Conservation (phyloP, 2,888 invertebrate genomes). For the Euzetes globulus region DNA sequence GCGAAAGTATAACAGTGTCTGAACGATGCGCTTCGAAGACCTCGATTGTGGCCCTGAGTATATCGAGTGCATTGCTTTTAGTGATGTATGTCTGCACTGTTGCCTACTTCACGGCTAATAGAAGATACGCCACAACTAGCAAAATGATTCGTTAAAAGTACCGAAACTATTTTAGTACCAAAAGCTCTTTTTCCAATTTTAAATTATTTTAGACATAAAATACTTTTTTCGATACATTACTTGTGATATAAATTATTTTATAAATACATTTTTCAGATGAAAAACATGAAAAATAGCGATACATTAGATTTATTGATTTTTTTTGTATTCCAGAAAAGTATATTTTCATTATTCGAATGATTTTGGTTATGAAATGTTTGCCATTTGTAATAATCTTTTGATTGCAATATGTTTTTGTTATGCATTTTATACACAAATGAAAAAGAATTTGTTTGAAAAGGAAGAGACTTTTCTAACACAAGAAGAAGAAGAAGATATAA, state of each 20-base stretch:
- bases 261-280: not conserved
- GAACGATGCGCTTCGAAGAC: conserved; percentile 71
- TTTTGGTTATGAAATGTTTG: not conserved
- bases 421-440: not conserved
- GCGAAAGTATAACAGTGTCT: conserved; percentile 29
- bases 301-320: too few relatives aligned
- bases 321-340: too few relatives aligned
- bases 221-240: not conserved
- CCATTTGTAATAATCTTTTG: not conserved
- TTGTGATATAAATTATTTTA: conserved; percentile 3
- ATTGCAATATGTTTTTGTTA: not conserved
- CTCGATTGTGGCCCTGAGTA: conserved; percentile 79
- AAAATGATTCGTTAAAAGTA: conserved; percentile 21
- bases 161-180: conserved; percentile 1
- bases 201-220: not conserved
- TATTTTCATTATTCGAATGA: too few relatives aligned
- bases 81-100: conserved; percentile 82
- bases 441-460: too few relatives aligned
- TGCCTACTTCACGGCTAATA: conserved; percentile 66
- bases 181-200: not conserved
- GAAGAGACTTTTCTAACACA: too few relatives aligned
- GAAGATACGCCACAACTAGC: conserved; percentile 13
- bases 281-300: not conserved
- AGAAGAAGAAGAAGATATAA: too few relatives aligned
- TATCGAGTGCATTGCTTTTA: conserved; percentile 79